A percentile compares a stretch with the other conserved stretches of the same genome.
These are phyloP conservation scores for Lutraria lutraria DNA, from an alignment of 2,888 invertebrate species.

Conservation along the genomic window DNA sequence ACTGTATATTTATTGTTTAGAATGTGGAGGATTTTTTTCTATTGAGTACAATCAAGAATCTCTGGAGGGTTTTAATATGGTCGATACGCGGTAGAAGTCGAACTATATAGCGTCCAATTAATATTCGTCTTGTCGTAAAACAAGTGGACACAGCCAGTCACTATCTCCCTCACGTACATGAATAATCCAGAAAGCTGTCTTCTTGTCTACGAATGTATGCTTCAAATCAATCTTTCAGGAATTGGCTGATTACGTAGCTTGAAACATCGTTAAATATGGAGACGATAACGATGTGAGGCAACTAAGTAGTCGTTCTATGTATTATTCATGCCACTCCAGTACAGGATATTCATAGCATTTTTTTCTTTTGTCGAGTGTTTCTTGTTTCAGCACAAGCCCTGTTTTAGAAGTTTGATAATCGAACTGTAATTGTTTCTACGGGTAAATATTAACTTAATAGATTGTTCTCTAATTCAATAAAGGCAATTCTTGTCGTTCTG, in stretches of 20 bases:
- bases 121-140: not conserved
- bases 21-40: not conserved
- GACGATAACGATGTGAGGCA: slow-evolving; percentile 48
- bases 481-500: not conserved
- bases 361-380: not conserved
- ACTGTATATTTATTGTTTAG: not conserved
- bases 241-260: not conserved
- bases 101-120: not conserved
- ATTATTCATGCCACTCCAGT: slow-evolving; percentile 40
- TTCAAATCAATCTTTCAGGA: not conserved
- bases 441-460: slow-evolving; percentile 6
- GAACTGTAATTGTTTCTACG: not conserved
- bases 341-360: not conserved
- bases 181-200: slow-evolving; percentile 7
- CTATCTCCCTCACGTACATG: not conserved
- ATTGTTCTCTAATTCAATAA: slow-evolving; percentile 27
- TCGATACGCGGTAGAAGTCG: not conserved
- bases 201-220: not conserved
- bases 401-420: not conserved
- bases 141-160: not conserved
- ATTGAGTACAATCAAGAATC: not conserved
- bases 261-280: slow-evolving; percentile 18
- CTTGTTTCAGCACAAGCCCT: not conserved
- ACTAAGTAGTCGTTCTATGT: slow-evolving; percentile 38
- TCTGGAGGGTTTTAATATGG: not conserved